phyloP scores from a whole-genome alignment of 2,797 vertebrate species.

The Acanthis flammea region DNA sequence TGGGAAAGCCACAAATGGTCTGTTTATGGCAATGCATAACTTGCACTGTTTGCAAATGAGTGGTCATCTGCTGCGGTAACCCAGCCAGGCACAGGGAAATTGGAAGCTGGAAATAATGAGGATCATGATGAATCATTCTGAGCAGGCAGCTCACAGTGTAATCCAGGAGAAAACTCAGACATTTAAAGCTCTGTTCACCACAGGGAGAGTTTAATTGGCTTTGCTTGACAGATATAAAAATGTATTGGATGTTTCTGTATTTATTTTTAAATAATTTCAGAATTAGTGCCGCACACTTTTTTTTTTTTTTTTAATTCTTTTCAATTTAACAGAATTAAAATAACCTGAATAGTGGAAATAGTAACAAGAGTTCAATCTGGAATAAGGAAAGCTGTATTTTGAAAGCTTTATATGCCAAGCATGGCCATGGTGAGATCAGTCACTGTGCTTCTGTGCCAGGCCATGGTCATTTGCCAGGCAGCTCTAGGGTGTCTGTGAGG shows the following conservation, averaged over 20 bases:
- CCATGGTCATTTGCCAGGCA: background rate
- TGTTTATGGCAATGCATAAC: background rate
- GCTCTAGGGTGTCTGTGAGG: background rate
- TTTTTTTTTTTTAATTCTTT: background rate
- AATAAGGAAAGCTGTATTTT: background rate
- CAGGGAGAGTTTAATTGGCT: conserved; percentile 8
- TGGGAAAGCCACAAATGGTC: background rate
- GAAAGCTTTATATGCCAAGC: background rate
- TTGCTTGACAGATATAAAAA: conserved; percentile 15
- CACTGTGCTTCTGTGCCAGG: background rate
- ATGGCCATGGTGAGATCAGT: background rate
- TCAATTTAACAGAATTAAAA: background rate
- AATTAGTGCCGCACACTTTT: background rate
- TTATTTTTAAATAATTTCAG: background rate
- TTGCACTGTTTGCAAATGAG: background rate
- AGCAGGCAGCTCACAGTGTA: background rate
- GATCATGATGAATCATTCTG: background rate
- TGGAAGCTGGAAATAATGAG: conserved; percentile 4
- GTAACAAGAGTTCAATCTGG: background rate
- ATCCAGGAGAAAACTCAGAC: background rate
- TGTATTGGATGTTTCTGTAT: background rate
- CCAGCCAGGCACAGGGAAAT: background rate
- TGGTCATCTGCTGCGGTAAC: background rate
- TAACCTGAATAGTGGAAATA: background rate
- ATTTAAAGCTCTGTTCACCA: background rate